These are phyloP conservation scores for Parelbella ahira DNA, from an alignment of 2,888 invertebrate species.

Conservation along the genomic window DNA sequence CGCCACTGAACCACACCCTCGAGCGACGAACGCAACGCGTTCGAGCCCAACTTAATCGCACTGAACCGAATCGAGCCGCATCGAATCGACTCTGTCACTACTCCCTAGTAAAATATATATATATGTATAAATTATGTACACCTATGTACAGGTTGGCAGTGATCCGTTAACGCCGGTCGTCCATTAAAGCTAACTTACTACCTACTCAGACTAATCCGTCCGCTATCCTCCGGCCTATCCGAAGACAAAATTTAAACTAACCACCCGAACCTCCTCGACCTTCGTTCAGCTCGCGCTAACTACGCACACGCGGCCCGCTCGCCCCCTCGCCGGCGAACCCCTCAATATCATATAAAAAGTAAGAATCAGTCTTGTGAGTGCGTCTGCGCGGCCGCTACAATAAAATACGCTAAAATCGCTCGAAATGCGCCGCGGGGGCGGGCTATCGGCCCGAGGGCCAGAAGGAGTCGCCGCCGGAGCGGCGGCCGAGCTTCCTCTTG, in stretches of 20 bases:
- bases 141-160: conserved; percentile 69
- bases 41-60: conserved; percentile 27
- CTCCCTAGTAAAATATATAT: conserved; percentile 37
- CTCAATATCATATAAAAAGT: conserved; percentile 68
- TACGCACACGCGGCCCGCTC: conserved; percentile 35
- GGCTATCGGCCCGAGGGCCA: conserved; percentile 75
- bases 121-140: conserved; percentile 1
- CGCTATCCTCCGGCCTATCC: conserved; percentile 26
- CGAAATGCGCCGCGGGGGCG: conserved; percentile 16
- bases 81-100: too few relatives aligned
- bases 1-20: conserved; percentile 33
- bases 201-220: conserved; percentile 55
- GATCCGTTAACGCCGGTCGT: conserved; percentile 70
- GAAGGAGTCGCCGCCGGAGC: conserved; percentile 66
- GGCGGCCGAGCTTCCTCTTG: conserved; percentile 66
- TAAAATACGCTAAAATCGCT: conserved; percentile 4
- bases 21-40: conserved; percentile 28
- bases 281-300: conserved; percentile 55
- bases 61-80: conserved; percentile 23
- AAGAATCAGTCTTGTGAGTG: conserved; percentile 75
- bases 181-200: conserved; percentile 41
- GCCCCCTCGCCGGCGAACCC: too few relatives aligned
- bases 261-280: conserved; percentile 19
- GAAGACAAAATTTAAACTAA: conserved; percentile 41
- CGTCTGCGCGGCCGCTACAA: conserved; percentile 43